Evolutionary conservation across 2,797 vertebrate genomes (phyloP).

Genomic region (Epinephelus awoara): DNA sequence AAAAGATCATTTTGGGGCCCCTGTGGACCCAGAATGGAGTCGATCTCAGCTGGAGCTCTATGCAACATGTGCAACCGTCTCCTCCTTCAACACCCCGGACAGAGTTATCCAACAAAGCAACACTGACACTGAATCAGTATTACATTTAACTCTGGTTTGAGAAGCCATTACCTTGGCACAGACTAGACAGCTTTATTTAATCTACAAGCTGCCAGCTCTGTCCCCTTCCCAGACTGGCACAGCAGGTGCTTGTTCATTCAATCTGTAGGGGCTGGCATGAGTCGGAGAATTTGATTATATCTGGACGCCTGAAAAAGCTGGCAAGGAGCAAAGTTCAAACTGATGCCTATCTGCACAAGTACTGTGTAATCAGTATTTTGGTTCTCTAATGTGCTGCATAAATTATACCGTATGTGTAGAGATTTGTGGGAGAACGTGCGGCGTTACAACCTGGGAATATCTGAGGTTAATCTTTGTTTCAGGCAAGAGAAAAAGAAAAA

Average conservation of each 20-base stretch:
- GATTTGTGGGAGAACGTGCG: neutral
- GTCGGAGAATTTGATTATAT: constrained; percentile 79
- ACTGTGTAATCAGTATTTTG: constrained; percentile 45
- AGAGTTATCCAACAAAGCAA: constrained; percentile 75
- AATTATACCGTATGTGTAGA: constrained; percentile 17
- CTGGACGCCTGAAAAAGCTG: constrained; percentile 67
- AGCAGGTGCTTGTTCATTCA: constrained; percentile 80
- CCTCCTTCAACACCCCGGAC: constrained; percentile 51
- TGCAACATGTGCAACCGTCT: constrained; percentile 29
- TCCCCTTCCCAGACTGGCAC: constrained; percentile 78
- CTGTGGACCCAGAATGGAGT: constrained; percentile 45
- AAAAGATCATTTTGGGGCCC: constrained; percentile 22
- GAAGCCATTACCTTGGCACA: constrained; percentile 83
- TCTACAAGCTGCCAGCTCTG: constrained; percentile 81
- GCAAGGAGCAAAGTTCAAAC: constrained; percentile 74
- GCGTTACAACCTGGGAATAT: neutral
- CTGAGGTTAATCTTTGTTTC: constrained; percentile 25
- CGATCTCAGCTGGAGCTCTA: constrained; percentile 60
- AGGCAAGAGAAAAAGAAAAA: constrained; percentile 4
- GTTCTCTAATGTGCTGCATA: constrained; percentile 9
- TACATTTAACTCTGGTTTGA: constrained; percentile 82
- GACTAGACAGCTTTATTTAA: constrained; percentile 86
- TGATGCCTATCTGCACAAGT: constrained; percentile 50
- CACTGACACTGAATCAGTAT: constrained; percentile 78
- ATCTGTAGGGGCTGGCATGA: constrained; percentile 76